Evolutionary conservation across 2,797 vertebrate genomes (phyloP).

Genomic region (Chaunax sp.): DNA sequence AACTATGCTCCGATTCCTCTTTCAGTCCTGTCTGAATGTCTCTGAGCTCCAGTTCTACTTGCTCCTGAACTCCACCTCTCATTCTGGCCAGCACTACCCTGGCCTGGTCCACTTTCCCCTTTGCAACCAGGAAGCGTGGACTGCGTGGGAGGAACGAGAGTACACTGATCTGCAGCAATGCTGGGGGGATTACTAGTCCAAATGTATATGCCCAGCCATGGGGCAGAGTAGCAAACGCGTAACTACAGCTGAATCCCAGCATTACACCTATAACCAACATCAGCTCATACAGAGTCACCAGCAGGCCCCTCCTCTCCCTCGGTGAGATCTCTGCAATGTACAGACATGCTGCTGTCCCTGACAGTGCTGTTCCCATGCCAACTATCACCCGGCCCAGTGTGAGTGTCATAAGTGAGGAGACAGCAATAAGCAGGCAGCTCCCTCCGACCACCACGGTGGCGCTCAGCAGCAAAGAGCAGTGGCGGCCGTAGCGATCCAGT

Average conservation of each 20-base stretch:
- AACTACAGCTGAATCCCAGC: constrained; percentile 92
- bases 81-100: constrained; percentile 85
- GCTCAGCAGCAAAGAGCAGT: constrained; percentile 87
- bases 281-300: constrained; percentile 93
- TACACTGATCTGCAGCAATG: constrained; percentile 86
- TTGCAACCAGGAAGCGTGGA: constrained; percentile 92
- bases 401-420: constrained; percentile 84
- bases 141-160: constrained; percentile 92
- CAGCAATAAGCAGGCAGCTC: constrained; percentile 83
- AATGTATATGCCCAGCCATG: constrained; percentile 94
- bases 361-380: constrained; percentile 91
- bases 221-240: constrained; percentile 84
- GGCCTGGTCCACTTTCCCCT: constrained; percentile 86
- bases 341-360: constrained; percentile 91
- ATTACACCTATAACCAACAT: constrained; percentile 96
- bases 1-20: constrained; percentile 89
- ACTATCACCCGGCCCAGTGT: constrained; percentile 87
- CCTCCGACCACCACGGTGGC: constrained; percentile 87
- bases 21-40: constrained; percentile 89
- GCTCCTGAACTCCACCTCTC: constrained; percentile 73
- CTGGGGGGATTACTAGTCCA: constrained; percentile 89
- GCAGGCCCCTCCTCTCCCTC: constrained; percentile 89
- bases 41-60: constrained; percentile 86
- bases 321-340: constrained; percentile 96
- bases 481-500: constrained; percentile 92